A percentile compares a stretch with the other conserved stretches of the same genome.
Evolutionary conservation across 2,797 vertebrate genomes (phyloP).

Genomic region (Todus mexicanus): DNA sequence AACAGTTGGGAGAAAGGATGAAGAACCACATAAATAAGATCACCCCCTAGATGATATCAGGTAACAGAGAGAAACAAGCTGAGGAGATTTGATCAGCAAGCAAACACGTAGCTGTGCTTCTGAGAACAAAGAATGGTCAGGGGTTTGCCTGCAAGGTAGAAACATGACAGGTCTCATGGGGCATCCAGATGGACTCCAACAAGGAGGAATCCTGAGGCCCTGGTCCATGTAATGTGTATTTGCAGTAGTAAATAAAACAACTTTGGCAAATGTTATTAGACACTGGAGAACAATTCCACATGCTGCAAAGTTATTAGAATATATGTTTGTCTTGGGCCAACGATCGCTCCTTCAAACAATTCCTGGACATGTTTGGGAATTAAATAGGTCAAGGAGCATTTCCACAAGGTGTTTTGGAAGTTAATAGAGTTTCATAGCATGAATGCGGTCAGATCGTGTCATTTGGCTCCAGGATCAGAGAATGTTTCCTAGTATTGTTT

Average conservation of each 20-base stretch:
- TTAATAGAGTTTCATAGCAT: background rate
- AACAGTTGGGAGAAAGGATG: background rate
- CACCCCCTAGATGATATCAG: background rate
- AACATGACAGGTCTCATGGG: background rate
- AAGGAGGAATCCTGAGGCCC: background rate
- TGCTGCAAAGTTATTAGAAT: background rate
- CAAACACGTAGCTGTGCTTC: background rate
- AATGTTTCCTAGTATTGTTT: conserved; percentile 24
- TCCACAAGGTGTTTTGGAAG: background rate
- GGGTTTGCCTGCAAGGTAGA: background rate
- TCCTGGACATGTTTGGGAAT: background rate
- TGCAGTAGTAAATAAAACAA: background rate
- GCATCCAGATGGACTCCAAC: background rate
- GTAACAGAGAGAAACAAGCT: background rate
- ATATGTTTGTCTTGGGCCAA: background rate
- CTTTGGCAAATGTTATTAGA: background rate
- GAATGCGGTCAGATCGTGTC: background rate
- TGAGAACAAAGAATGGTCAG: background rate
- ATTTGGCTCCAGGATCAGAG: background rate
- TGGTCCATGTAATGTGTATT: background rate
- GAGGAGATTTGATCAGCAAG: background rate
- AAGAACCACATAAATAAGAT: background rate
- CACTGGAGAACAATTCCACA: background rate
- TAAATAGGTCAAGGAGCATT: background rate
- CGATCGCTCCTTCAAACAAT: background rate